A percentile compares a stretch with the other conserved stretches of the same genome.
phyloP scores from a whole-genome alignment of 2,113 vertebrate genomes.

The Echinops telfairi region DNA sequence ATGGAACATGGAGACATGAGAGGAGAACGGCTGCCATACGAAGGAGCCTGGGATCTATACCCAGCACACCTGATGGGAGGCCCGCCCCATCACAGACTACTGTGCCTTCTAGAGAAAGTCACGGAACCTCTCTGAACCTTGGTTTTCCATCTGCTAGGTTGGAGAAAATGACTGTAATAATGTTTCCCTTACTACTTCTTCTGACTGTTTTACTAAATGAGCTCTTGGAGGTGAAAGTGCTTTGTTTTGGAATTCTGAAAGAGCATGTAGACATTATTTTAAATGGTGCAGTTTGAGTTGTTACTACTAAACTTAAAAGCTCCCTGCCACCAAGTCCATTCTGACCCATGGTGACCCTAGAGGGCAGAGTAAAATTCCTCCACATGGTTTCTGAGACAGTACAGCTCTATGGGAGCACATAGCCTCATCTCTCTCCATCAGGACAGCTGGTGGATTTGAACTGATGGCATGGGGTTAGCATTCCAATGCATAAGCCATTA shows the following conservation, averaged over 20 bases:
- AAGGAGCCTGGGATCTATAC: background rate
- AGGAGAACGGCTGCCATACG: background rate
- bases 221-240: background rate
- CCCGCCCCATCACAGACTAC: background rate
- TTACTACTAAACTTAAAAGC: too few relatives aligned
- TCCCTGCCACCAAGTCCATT: too few relatives aligned
- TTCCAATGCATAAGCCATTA: too few relatives aligned
- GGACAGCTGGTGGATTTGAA: too few relatives aligned
- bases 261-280: background rate
- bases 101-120: background rate
- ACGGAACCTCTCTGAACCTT: background rate
- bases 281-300: background rate
- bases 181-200: background rate
- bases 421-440: too few relatives aligned
- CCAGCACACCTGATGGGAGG: background rate
- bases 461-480: too few relatives aligned
- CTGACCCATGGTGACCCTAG: too few relatives aligned
- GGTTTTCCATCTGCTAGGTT: background rate
- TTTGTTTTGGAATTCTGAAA: conserved; percentile 7
- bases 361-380: too few relatives aligned
- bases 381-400: too few relatives aligned
- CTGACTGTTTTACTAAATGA: background rate
- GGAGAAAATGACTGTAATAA: background rate
- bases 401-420: too few relatives aligned
- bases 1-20: background rate